Evolutionary conservation across 1,140 invertebrate species (phyloP), one percentile per base, ranked within the genome.

Genomic region (Drosophila albomicans): DNA sequence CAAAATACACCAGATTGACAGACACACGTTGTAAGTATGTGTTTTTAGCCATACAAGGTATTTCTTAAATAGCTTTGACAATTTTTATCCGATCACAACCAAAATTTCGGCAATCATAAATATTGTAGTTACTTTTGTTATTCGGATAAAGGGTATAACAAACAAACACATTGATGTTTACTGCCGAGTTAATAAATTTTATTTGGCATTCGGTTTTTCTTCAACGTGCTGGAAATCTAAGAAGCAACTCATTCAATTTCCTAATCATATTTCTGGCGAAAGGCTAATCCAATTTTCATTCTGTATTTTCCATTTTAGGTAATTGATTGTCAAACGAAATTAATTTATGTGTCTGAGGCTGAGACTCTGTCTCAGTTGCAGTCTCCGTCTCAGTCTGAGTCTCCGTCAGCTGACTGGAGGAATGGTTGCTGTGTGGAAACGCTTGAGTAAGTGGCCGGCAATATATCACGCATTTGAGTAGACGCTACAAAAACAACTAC

Each of bases 381-480:
- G 11, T 11, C n/a, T 43, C 30, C 38, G 13, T 25, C 5, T 43
- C 8, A 1, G 20, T 15, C 13, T 46, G 20, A 1, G 13, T 54
- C 28, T 3, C 35, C 10, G 13, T 13, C 3, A 13, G 3, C n/a
- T 48, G 25, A 13, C n/a, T 62, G 7, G 5, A 5, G 1, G 15
- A 25, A 11, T 43, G 38, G n/a, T 41, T 25, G 1, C 25, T 2
- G 5, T 71, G 67, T 63, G 49, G 69, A 75, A 64, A 45, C 70
- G 70, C 70, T 70, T 88, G 85, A 88, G 85, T 89, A 85, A 88
- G 85, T 88, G 81, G 49, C 43, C 2, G 46, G 75, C 72, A 57
- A 88, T 88, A 85, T 89, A 89, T 88, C 81, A 88, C 66, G 72
- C 61, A 84, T 88, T 85, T 84, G 84, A 85, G 78, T 68, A 75